phyloP scores from a whole-genome alignment of 1,140 invertebrate genomes.

The Arion vulgaris region DNA sequence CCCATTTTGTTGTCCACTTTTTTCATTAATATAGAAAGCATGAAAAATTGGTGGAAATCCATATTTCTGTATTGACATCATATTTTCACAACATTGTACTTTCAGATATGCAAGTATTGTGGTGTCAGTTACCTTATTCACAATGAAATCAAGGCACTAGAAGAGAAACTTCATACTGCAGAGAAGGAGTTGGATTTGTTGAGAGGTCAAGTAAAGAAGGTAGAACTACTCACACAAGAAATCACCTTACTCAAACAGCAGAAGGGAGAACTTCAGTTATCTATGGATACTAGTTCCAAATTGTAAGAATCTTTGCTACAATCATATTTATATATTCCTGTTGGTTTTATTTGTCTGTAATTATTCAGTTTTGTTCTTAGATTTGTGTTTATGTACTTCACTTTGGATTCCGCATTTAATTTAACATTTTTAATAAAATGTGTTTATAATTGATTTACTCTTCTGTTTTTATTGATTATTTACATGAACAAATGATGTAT shows the following conservation, averaged over 20 bases:
- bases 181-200: conserved; percentile 60
- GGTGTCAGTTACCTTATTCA: conserved; percentile 72
- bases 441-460: background rate
- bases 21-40: no score
- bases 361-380: no score
- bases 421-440: background rate
- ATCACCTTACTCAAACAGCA: conserved; percentile 31
- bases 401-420: no score
- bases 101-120: conserved; percentile 68
- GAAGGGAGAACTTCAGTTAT: background rate
- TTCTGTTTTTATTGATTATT: no score
- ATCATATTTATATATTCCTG: no score
- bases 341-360: no score
- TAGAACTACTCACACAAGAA: conserved; percentile 51
- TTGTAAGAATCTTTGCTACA: conserved; percentile 10
- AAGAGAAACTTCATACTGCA: conserved; percentile 60
- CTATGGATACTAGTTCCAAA: background rate
- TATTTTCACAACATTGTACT: background rate
- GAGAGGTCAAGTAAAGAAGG: conserved; percentile 56
- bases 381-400: no score
- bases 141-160: conserved; percentile 70
- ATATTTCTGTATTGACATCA: background rate
- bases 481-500: no score
- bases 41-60: no score
- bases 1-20: no score